phyloP scores from a whole-genome alignment of 1,140 invertebrate genomes.

The Colletes latitarsis region DNA sequence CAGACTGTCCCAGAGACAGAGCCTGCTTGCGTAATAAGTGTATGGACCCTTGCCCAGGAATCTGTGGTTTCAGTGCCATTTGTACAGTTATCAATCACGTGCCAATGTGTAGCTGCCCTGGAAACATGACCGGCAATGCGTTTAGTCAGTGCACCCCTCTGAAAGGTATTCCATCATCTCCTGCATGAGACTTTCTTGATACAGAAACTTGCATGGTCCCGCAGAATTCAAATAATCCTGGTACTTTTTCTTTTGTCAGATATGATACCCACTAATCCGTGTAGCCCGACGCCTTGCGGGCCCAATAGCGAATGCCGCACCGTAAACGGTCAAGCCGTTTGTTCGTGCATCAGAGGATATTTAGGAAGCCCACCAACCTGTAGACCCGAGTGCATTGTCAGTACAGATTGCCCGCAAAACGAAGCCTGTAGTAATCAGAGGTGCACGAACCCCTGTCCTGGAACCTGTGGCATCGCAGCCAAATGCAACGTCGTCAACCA shows the following conservation, averaged over 20 bases:
- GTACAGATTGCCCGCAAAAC: slow-evolving; percentile 84
- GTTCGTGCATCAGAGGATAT: slow-evolving; percentile 84
- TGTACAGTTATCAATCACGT: slow-evolving; percentile 82
- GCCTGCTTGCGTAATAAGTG: slow-evolving; percentile 82
- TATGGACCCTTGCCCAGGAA: slow-evolving; percentile 81
- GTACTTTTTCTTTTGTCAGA: slow-evolving; percentile 42
- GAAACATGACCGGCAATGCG: slow-evolving; percentile 82
- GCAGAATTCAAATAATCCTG: neutral
- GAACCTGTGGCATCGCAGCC: slow-evolving; percentile 83
- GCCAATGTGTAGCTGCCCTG: slow-evolving; percentile 81
- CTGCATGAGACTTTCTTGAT: neutral
- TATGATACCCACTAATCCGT: slow-evolving; percentile 80
- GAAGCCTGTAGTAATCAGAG: slow-evolving; percentile 85
- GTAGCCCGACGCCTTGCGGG: slow-evolving; percentile 83
- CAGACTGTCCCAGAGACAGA: slow-evolving; percentile 80
- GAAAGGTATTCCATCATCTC: slow-evolving; percentile 40
- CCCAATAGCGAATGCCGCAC: slow-evolving; percentile 85
- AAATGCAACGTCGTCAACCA: slow-evolving; percentile 82
- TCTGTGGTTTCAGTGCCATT: slow-evolving; percentile 82
- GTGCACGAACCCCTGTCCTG: slow-evolving; percentile 86
- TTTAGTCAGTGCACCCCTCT: slow-evolving; percentile 73
- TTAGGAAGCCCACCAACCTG: slow-evolving; percentile 85
- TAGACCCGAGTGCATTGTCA: slow-evolving; percentile 85
- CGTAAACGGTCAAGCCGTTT: slow-evolving; percentile 81
- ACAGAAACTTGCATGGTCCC: too few relatives aligned